A percentile compares a stretch with the other conserved stretches of the same genome.
Conservation (phyloP, 2,888 invertebrate genomes). For the Chloroclysta siterata region DNA sequence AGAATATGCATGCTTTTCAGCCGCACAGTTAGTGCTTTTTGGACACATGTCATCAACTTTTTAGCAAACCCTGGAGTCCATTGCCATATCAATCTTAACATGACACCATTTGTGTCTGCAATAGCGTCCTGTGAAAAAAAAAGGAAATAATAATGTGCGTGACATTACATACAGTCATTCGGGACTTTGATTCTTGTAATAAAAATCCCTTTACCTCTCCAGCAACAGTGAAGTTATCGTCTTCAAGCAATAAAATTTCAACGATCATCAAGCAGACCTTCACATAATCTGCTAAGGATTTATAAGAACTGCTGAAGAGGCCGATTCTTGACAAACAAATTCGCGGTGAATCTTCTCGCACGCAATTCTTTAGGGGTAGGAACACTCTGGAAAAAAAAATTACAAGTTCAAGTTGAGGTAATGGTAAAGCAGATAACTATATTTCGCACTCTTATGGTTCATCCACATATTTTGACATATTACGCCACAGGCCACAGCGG, state of each 20-base stretch:
- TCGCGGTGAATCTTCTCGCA: constrained; percentile 33
- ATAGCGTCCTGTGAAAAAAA: constrained; percentile 31
- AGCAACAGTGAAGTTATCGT: constrained; percentile 75
- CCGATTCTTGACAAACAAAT: constrained; percentile 27
- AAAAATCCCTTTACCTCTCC: too few species aligned
- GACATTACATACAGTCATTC: too few species aligned
- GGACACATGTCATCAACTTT: constrained; percentile 23
- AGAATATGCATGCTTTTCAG: constrained; percentile 39
- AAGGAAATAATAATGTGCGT: not conserved
- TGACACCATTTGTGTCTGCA: constrained; percentile 22
- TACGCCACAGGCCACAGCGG: too few species aligned
- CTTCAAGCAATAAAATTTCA: constrained; percentile 79
- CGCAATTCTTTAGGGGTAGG: constrained; percentile 35
- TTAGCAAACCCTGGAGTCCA: constrained; percentile 41
- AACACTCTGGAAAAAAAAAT: constrained; percentile 32
- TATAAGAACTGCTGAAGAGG: constrained; percentile 7
- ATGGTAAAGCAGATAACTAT: too few species aligned
- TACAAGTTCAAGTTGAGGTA: too few species aligned
- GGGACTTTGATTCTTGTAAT: too few species aligned
- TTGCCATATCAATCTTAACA: constrained; percentile 31
- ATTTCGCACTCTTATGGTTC: too few species aligned
- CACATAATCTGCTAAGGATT: constrained; percentile 25
- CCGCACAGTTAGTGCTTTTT: constrained; percentile 39
- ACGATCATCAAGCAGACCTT: constrained; percentile 65
- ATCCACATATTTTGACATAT: too few species aligned